phyloP scores from a whole-genome alignment of 2,888 invertebrate species.

The Incurvaria masculella region DNA sequence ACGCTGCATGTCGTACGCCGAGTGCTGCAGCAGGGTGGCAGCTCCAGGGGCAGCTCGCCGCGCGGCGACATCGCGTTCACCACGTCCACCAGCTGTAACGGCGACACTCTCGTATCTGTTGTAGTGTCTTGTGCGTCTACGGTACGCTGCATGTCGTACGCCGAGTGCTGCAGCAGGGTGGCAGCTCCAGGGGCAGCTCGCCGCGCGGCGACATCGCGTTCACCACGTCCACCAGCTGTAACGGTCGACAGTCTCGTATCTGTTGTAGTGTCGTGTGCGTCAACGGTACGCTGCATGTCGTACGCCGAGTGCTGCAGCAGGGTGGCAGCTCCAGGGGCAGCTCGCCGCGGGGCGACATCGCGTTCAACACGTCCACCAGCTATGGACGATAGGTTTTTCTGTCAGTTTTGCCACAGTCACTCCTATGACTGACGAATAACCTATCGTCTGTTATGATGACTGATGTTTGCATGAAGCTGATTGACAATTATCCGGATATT shows the following conservation, averaged over 20 bases:
- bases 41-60: conserved; percentile 83
- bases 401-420: too few relatives aligned
- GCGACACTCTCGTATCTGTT: too few relatives aligned
- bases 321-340: conserved; percentile 86
- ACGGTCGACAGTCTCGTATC: too few relatives aligned
- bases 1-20: too few relatives aligned
- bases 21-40: conserved; percentile 77
- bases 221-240: conserved; percentile 72
- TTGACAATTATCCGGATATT: too few relatives aligned
- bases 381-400: too few relatives aligned
- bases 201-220: conserved; percentile 82
- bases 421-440: too few relatives aligned
- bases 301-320: conserved; percentile 66
- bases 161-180: conserved; percentile 81
- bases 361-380: conserved; percentile 77
- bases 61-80: conserved; percentile 81
- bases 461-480: too few relatives aligned
- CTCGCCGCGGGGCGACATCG: conserved; percentile 78
- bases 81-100: conserved; percentile 70
- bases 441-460: too few relatives aligned
- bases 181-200: conserved; percentile 84
- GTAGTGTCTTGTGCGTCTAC: conserved; percentile 80
- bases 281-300: too few relatives aligned
- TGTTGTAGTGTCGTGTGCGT: too few relatives aligned
- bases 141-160: conserved; percentile 86